Conservation (phyloP, 2,113 vertebrate species). For the Balaenoptera acutorostrata region DNA sequence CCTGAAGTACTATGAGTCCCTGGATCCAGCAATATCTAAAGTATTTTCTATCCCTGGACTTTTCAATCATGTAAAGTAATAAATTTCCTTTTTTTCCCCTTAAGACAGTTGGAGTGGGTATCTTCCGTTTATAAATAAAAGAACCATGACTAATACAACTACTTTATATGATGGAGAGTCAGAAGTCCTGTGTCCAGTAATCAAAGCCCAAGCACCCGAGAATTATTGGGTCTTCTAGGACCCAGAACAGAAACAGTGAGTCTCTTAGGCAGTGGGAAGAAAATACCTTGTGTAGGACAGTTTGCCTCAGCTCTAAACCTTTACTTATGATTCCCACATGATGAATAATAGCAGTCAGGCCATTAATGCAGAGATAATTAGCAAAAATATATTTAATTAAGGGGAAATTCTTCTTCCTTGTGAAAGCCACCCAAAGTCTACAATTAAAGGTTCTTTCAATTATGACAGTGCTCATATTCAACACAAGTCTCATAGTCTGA, state of each 20-base stretch:
- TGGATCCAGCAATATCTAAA: not conserved
- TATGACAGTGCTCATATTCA: constrained; percentile 43
- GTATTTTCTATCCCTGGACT: not conserved
- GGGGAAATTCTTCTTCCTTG: constrained; percentile 47
- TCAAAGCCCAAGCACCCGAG: not conserved
- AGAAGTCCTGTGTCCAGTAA: not conserved
- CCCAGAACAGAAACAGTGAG: not conserved
- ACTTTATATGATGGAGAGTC: not conserved
- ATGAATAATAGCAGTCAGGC: constrained; percentile 49
- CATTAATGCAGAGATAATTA: constrained; percentile 65
- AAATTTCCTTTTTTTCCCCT: not conserved
- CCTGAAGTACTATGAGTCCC: not conserved
- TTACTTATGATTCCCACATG: constrained; percentile 18
- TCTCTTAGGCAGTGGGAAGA: not conserved
- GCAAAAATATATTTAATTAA: constrained; percentile 52
- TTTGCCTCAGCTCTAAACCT: not conserved
- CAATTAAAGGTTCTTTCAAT: constrained; percentile 53
- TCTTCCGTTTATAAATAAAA: not conserved
- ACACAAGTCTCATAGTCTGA: constrained; percentile 45
- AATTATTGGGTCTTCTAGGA: not conserved
- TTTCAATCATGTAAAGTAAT: not conserved
- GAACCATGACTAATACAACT: not conserved
- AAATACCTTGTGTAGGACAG: not conserved
- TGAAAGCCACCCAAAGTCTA: constrained; percentile 46
- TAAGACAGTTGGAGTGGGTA: not conserved